A percentile compares a stretch with the other conserved stretches of the same genome.
These are phyloP conservation scores for Pantala flavescens DNA, from an alignment of 1,140 invertebrate genomes.

Conservation along the genomic window DNA sequence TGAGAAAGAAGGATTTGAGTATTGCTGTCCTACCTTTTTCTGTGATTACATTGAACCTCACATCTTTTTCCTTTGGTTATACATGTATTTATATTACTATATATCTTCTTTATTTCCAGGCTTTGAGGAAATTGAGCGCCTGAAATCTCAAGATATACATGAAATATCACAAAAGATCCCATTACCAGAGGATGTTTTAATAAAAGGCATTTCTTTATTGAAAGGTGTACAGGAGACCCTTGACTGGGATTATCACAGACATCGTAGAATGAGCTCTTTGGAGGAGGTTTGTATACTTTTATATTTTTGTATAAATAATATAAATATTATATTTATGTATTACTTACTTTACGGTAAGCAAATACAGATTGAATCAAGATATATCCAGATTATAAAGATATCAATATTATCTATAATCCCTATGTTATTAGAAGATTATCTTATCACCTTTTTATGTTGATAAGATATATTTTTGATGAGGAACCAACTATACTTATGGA, in stretches of 20 bases:
- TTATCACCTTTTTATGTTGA: too few relatives aligned
- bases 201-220: constrained; percentile 55
- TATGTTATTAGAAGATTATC: too few relatives aligned
- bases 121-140: background rate
- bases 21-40: too few relatives aligned
- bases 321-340: too few relatives aligned
- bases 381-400: too few relatives aligned
- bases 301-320: background rate
- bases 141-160: constrained; percentile 15
- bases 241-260: constrained; percentile 44
- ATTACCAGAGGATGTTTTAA: constrained; percentile 57
- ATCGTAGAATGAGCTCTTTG: constrained; percentile 43
- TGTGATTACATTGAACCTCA: background rate
- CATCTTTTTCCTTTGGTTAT: background rate
- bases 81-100: constrained; percentile 24
- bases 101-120: constrained; percentile 31
- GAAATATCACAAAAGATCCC: constrained; percentile 39
- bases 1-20: too few relatives aligned
- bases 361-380: too few relatives aligned
- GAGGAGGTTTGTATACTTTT: constrained; percentile 39
- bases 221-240: constrained; percentile 46
- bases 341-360: too few relatives aligned
- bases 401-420: too few relatives aligned
- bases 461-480: too few relatives aligned
- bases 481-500: too few relatives aligned